phyloP scores from a whole-genome alignment of 2,888 invertebrate species.

The Chamaedrilus cognettii region DNA sequence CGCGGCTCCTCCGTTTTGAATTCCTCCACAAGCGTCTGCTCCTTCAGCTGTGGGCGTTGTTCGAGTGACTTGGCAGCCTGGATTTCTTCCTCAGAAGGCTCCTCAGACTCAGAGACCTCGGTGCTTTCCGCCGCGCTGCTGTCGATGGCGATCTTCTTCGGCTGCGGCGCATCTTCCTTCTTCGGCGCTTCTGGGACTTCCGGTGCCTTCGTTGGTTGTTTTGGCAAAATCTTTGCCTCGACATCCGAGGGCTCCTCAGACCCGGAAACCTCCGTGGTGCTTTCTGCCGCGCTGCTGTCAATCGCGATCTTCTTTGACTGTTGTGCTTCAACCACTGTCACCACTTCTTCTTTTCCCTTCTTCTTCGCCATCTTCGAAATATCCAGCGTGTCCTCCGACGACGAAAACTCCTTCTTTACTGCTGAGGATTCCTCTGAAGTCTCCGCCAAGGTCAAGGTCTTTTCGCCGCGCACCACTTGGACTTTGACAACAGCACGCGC shows the following conservation, averaged over 20 bases:
- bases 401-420: background rate
- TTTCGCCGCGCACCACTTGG: background rate
- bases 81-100: background rate
- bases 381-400: background rate
- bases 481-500: slow-evolving; percentile 15
- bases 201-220: too few relatives aligned
- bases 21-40: background rate
- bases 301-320: too few relatives aligned
- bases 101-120: background rate
- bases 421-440: too few relatives aligned
- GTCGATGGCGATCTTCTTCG: slow-evolving; percentile 1
- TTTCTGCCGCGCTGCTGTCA: too few relatives aligned
- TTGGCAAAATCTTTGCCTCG: slow-evolving; percentile 1
- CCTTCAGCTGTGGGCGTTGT: background rate
- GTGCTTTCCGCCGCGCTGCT: background rate
- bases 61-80: background rate
- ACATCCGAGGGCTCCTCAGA: background rate
- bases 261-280: background rate
- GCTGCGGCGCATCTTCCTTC: background rate
- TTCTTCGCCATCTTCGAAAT: background rate
- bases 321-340: background rate
- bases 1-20: background rate
- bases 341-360: slow-evolving; percentile 1
- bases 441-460: background rate
- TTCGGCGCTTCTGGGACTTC: background rate